phyloP scores from a whole-genome alignment of 2,113 vertebrate species.

The Neomonachus schauinslandi region DNA sequence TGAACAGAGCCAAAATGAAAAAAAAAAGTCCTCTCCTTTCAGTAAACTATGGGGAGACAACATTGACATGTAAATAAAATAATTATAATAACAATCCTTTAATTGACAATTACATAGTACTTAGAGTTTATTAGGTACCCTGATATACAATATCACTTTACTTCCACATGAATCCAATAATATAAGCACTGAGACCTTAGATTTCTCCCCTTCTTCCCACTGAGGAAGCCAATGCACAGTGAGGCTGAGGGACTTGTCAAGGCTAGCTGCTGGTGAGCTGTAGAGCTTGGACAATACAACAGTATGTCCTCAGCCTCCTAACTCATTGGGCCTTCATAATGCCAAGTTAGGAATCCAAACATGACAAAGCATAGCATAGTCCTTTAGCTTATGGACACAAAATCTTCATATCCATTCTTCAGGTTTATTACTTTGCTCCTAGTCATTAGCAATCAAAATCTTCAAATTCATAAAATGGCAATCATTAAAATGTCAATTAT shows the following conservation, averaged over 20 bases:
- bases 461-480: not conserved
- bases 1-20: not conserved
- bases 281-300: not conserved
- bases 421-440: not conserved
- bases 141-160: not conserved
- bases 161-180: not conserved
- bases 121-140: not conserved
- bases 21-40: not conserved
- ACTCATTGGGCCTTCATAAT: not conserved
- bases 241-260: not conserved
- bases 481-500: not conserved
- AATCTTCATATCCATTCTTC: not conserved
- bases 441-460: not conserved
- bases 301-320: not conserved
- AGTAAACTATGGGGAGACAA: not conserved
- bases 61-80: not conserved
- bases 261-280: not conserved
- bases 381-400: not conserved
- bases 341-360: not conserved
- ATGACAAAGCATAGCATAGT: not conserved
- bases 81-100: not conserved
- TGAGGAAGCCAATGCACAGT: not conserved
- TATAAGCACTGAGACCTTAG: not conserved
- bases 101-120: not conserved
- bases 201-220: not conserved